Conservation (phyloP, 2,113 vertebrate genomes). For the Tachysurus fulvidraco region DNA sequence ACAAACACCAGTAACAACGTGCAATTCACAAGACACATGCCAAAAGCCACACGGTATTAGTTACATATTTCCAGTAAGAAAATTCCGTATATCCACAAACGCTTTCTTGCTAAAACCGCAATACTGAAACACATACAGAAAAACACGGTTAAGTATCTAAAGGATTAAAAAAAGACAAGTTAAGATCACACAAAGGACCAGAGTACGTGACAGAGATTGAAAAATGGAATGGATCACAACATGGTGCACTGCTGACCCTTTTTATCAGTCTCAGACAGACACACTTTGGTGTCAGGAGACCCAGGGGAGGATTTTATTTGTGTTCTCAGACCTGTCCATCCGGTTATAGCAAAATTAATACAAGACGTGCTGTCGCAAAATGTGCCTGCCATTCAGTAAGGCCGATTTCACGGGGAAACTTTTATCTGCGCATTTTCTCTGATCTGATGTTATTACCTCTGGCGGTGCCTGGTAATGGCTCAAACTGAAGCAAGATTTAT, state of each 20-base stretch:
- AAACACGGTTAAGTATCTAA: not conserved
- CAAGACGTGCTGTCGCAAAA: not conserved
- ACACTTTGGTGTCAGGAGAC: slow-evolving; percentile 6
- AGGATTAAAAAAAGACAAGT: slow-evolving; percentile 7
- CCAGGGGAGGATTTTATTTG: slow-evolving; percentile 2
- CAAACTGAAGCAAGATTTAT: not conserved
- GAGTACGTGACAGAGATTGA: slow-evolving; percentile 14
- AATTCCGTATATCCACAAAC: not conserved
- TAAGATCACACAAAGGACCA: slow-evolving; percentile 10
- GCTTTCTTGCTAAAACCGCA: not conserved
- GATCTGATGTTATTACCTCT: not conserved
- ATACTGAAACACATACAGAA: not conserved
- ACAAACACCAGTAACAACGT: not conserved
- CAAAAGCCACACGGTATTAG: slow-evolving; percentile 1
- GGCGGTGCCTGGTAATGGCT: not conserved
- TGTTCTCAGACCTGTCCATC: slow-evolving; percentile 3
- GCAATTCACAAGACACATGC: not conserved
- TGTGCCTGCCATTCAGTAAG: not conserved
- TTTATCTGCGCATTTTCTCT: not conserved
- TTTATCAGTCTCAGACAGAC: slow-evolving; percentile 14
- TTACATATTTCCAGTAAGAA: not conserved
- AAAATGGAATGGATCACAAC: not conserved
- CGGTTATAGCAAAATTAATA: not conserved
- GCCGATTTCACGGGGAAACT: not conserved
- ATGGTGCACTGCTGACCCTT: not conserved